Evolutionary conservation across 2,797 vertebrate genomes (phyloP).

Genomic region (Hipposideros larvatus): DNA sequence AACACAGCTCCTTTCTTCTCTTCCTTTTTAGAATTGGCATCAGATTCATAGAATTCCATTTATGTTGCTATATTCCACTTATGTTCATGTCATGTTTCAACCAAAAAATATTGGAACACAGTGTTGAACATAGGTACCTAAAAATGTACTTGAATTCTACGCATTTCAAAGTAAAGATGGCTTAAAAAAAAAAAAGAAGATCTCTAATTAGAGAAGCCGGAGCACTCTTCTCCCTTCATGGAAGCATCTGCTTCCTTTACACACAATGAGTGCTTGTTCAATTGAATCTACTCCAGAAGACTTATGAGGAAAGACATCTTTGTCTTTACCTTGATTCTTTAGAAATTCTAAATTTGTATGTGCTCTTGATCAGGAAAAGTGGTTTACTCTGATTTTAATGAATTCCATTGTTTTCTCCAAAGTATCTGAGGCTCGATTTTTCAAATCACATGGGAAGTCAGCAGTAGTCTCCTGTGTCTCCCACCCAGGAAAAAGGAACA

Average conservation of each 20-base stretch:
- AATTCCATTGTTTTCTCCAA: neutral
- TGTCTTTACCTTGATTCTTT: neutral
- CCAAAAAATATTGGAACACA: neutral
- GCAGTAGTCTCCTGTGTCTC: conserved; percentile 46
- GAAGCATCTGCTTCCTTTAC: neutral
- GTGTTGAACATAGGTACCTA: neutral
- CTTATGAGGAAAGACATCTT: neutral
- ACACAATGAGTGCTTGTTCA: neutral
- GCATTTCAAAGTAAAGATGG: neutral
- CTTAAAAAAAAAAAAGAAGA: neutral
- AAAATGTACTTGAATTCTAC: neutral
- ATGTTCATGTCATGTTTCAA: neutral
- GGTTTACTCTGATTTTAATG: conserved; percentile 17
- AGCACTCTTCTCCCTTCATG: neutral
- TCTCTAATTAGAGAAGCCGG: conserved; percentile 13
- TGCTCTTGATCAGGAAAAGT: conserved; percentile 16
- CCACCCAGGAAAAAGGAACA: neutral
- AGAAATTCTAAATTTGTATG: neutral
- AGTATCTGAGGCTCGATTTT: conserved; percentile 49
- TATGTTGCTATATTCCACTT: neutral
- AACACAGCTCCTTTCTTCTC: neutral
- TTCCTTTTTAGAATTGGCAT: conserved; percentile 18
- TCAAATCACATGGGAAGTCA: conserved; percentile 17
- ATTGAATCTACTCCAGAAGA: neutral
- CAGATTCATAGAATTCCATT: neutral